Evolutionary conservation across 2,888 invertebrate genomes (phyloP).

Genomic region (Lamproptera curius): DNA sequence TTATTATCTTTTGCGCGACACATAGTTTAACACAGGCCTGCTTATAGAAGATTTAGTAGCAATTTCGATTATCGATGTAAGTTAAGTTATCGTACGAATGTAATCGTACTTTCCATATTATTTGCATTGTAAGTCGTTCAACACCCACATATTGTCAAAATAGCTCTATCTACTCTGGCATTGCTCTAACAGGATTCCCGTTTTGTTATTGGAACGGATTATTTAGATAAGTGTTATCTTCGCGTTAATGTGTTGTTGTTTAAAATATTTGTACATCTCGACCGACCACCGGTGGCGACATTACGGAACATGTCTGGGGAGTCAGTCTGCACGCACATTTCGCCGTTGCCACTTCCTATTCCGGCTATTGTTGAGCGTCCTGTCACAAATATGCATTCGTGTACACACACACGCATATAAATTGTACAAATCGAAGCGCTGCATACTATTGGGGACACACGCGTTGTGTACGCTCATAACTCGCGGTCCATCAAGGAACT

Average conservation of each 20-base stretch:
- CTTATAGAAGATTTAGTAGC: too few species aligned
- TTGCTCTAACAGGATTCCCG: constrained; percentile 65
- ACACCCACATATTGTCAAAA: constrained; percentile 27
- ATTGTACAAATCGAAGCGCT: constrained; percentile 29
- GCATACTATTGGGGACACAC: constrained; percentile 17
- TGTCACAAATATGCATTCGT: constrained; percentile 55
- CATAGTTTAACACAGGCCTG: too few species aligned
- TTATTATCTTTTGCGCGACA: too few species aligned
- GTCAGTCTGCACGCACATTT: constrained; percentile 57
- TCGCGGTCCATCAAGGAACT: constrained; percentile 58
- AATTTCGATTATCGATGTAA: too few species aligned
- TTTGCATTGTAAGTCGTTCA: too few species aligned
- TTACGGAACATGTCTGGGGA: constrained; percentile 65
- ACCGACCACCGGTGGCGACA: constrained; percentile 43
- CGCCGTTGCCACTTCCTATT: constrained; percentile 70
- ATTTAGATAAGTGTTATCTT: too few species aligned
- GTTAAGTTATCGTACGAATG: too few species aligned
- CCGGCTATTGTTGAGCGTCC: constrained; percentile 75
- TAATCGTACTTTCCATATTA: too few species aligned
- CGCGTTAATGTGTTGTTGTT: too few species aligned
- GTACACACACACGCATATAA: constrained; percentile 42
- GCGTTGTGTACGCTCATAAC: constrained; percentile 16
- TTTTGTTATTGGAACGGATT: constrained; percentile 18
- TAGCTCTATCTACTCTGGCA: too few species aligned
- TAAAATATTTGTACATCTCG: too few species aligned